Evolutionary conservation across 2,797 vertebrate genomes (phyloP).

Genomic region (Clarias pachynema): DNA sequence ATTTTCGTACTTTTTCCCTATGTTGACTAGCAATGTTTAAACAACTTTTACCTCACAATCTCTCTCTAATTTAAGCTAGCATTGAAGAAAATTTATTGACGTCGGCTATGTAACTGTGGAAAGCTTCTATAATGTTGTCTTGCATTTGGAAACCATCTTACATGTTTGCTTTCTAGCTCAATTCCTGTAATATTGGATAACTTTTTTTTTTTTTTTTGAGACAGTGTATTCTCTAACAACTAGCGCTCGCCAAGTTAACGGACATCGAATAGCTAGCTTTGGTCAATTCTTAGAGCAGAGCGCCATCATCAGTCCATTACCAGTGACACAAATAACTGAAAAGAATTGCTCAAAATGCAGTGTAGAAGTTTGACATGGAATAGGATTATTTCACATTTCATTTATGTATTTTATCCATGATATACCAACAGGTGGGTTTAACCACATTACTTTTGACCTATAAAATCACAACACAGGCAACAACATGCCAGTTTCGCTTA

Average conservation of each 20-base stretch:
- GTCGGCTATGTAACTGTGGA: not conserved
- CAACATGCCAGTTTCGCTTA: constrained; percentile 7
- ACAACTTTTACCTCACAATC: not conserved
- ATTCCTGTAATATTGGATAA: not conserved
- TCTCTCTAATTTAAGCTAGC: not conserved
- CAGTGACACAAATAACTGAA: not conserved
- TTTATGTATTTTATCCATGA: not conserved
- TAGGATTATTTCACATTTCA: not conserved
- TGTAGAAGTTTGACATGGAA: not conserved
- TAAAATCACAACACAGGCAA: not conserved
- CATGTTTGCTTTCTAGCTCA: not conserved
- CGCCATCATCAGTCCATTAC: not conserved
- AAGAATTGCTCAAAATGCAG: not conserved
- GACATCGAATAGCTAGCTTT: not conserved
- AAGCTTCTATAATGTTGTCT: not conserved
- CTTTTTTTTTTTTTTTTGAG: not conserved
- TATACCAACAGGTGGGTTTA: not conserved
- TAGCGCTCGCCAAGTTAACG: not conserved
- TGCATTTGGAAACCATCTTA: not conserved
- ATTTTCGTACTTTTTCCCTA: not conserved
- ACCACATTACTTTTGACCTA: not conserved
- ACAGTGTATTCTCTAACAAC: not conserved
- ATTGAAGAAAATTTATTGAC: not conserved
- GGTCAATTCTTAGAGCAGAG: not conserved
- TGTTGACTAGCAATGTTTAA: not conserved